phyloP scores from a whole-genome alignment of 2,888 invertebrate genomes.

The Tachystola acroxantha region DNA sequence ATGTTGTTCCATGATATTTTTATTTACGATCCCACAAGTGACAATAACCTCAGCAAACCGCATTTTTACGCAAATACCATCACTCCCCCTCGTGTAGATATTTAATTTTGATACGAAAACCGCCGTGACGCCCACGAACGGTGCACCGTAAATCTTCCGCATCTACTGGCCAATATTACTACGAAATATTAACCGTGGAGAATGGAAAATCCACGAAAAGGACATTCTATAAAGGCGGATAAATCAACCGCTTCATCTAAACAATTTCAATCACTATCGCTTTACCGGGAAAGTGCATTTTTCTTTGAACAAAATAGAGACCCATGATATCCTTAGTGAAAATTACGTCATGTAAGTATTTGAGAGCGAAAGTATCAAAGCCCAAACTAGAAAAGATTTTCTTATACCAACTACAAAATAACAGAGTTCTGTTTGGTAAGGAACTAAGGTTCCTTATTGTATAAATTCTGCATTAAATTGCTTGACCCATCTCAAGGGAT shows the following conservation, averaged over 20 bases:
- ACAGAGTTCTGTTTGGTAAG: not conserved
- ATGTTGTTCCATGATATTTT: too few relatives aligned
- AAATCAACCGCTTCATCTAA: too few relatives aligned
- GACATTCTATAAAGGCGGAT: not conserved
- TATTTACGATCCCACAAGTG: too few relatives aligned
- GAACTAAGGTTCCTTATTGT: not conserved
- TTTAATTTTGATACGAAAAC: slow-evolving; percentile 74
- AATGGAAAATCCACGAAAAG: slow-evolving; percentile 57
- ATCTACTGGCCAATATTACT: slow-evolving; percentile 69
- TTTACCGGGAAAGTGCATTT: too few relatives aligned
- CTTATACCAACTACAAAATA: not conserved
- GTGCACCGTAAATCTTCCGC: slow-evolving; percentile 61
- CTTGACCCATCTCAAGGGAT: slow-evolving; percentile 70
- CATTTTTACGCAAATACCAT: not conserved
- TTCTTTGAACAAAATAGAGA: too few relatives aligned
- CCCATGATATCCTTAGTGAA: not conserved
- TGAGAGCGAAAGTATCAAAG: not conserved
- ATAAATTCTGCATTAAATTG: slow-evolving; percentile 11
- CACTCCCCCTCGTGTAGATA: slow-evolving; percentile 46
- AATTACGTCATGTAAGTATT: not conserved
- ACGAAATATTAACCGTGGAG: slow-evolving; percentile 71
- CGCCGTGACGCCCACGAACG: slow-evolving; percentile 52
- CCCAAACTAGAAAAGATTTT: too few relatives aligned
- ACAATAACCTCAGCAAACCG: too few relatives aligned
- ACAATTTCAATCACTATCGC: too few relatives aligned